These are phyloP conservation scores for Melanophora roralis DNA, from an alignment of 2,888 invertebrate genomes.

Conservation along the genomic window DNA sequence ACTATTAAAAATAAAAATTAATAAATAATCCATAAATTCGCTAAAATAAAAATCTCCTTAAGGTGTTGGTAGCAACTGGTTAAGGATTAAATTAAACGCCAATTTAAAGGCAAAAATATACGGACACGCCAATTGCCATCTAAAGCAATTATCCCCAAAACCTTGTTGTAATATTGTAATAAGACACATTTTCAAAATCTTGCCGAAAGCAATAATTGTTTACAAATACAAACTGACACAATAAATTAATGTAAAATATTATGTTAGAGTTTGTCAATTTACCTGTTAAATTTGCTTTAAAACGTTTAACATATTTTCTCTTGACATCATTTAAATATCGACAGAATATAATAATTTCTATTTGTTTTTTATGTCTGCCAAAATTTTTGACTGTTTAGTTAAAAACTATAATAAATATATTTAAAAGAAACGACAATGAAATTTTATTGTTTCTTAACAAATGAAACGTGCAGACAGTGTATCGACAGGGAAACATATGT, in stretches of 20 bases:
- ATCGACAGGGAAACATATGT: neutral
- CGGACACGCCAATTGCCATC: no score
- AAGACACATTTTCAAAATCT: neutral
- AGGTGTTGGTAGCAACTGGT: no score
- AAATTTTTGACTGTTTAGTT: neutral
- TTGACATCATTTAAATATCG: neutral
- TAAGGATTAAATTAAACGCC: no score
- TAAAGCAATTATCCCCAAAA: no score
- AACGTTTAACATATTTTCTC: neutral
- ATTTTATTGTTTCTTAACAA: conserved; percentile 40
- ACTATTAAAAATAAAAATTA: no score
- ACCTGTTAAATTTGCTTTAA: neutral
- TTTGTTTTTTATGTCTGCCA: neutral
- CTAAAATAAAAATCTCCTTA: no score
- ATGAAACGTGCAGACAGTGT: neutral
- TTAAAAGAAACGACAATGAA: conserved; percentile 38
- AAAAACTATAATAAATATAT: conserved; percentile 45
- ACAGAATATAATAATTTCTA: neutral
- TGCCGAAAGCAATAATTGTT: no score
- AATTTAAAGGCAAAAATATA: no score
- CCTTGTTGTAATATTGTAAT: no score
- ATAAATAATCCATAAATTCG: no score
- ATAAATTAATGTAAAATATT: no score
- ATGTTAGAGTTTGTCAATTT: no score
- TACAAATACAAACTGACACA: neutral